Evolutionary conservation across 2,113 vertebrate genomes (phyloP).

Genomic region (Cheilinus undulatus): DNA sequence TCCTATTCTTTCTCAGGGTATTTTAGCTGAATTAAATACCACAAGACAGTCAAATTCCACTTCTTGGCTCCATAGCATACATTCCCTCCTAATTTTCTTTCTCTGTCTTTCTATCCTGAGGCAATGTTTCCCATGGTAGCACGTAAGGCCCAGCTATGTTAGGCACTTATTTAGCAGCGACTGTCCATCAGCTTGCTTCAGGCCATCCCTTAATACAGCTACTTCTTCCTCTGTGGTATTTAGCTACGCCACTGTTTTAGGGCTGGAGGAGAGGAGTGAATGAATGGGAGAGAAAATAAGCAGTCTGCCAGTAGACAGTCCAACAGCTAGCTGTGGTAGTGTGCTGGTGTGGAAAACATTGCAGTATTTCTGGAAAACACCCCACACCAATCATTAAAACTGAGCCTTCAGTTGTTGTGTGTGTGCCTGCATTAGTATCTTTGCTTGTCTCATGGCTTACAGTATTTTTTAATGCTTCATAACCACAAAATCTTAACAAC

Average conservation of each 20-base stretch:
- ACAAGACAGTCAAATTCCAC: constrained; percentile 55
- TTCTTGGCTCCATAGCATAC: constrained; percentile 45
- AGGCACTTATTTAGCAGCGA: constrained; percentile 37
- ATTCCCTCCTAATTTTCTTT: constrained; percentile 28
- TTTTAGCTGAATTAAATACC: constrained; percentile 66
- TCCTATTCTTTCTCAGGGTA: constrained; percentile 56
- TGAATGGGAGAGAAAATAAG: not conserved
- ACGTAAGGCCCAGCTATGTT: constrained; percentile 26
- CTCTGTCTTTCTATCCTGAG: constrained; percentile 25
- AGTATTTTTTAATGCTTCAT: no score
- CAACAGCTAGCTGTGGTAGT: not conserved
- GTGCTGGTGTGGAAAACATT: no score
- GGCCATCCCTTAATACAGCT: constrained; percentile 25
- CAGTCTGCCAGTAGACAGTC: not conserved
- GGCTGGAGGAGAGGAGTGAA: not conserved
- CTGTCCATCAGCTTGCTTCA: constrained; percentile 35
- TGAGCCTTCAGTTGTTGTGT: no score
- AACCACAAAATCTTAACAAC: not conserved
- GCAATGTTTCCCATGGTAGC: constrained; percentile 20
- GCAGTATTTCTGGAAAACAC: no score
- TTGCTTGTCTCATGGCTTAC: no score
- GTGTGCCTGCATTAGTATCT: no score
- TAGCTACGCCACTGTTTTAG: not conserved
- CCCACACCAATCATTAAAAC: no score
- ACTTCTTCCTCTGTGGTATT: constrained; percentile 35